Evolutionary conservation across 2,888 invertebrate species (phyloP), one percentile per base, ranked within the genome.

Genomic region (Euspilapteryx auroguttella): DNA sequence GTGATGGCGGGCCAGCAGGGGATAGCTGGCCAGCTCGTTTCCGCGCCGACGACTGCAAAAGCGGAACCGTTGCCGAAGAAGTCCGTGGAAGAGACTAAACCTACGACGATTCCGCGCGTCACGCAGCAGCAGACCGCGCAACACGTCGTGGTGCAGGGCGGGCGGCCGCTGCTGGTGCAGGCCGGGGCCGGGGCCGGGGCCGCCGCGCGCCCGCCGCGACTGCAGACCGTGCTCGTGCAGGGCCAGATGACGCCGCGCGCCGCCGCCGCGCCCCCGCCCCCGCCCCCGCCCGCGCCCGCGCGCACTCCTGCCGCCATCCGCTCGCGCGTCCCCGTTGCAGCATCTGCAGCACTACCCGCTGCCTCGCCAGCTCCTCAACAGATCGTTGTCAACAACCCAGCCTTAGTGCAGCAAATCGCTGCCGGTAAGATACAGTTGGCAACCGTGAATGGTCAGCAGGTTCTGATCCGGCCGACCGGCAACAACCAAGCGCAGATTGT

Each of bases 371-470:
- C 58, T 33, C 64, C 78, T 27, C 81, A 81, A 39, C 89, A 89
- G 62, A 85, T 89, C 32, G 83, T 89, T 25, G 86, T 89, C 25
- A 89, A 86, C 45, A 88, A 87, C 54, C 85, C 84, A 3, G 82
- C 80, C 11, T 64, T 91, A 22, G 89, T 87, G 10, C 89, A 89
- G 49, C 90, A 91, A 54, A 76, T 92, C 34, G 88, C 89, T 2
- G 80, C 86, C 10, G 91, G 90, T 5, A 91, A 90, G 55, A 82
- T 90, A 6, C 89, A 90, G 52, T 77, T 92, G 31, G 89, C 90
- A 0, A 89, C 88, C 1, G 85, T 92, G 14, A 88, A 88, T 51
- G 91, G 91, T 0, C 91, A 91, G 47, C 91, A 91, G 57, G 89
- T 92, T 14, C 76, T 91, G 24, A 87, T 92, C 33, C 78, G 89